These are phyloP conservation scores for Chirona hameri DNA, from an alignment of 2,888 invertebrate genomes.

Conservation along the genomic window DNA sequence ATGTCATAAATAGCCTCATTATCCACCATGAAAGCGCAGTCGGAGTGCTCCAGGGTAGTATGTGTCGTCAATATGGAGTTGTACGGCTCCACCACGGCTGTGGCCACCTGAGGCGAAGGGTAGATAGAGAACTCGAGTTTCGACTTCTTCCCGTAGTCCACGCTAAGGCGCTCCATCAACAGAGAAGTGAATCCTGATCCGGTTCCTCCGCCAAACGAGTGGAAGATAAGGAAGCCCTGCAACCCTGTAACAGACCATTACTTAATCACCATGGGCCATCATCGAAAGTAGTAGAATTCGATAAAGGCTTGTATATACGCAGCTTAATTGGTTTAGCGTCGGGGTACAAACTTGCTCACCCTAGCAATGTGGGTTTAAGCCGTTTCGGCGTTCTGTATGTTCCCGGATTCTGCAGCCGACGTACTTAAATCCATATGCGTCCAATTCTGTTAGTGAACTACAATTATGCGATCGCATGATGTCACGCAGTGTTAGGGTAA, in stretches of 20 bases:
- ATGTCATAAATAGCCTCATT: constrained; percentile 60
- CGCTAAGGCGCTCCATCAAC: constrained; percentile 53
- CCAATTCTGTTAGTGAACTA: no score
- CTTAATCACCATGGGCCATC: no score
- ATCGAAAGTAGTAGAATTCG: no score
- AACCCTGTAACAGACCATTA: neutral
- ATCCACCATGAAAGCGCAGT: constrained; percentile 68
- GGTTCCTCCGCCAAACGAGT: constrained; percentile 53
- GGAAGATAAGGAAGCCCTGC: constrained; percentile 51
- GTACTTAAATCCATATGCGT: no score
- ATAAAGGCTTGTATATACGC: no score
- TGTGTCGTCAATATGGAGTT: constrained; percentile 89
- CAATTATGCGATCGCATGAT: no score
- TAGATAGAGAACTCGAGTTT: constrained; percentile 46
- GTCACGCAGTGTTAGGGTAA: no score
- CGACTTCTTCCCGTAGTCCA: constrained; percentile 55
- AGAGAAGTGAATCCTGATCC: constrained; percentile 55
- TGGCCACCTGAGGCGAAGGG: constrained; percentile 46
- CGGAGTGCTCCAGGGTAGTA: constrained; percentile 65
- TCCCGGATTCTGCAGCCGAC: no score
- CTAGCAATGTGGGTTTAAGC: no score
- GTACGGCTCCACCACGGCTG: constrained; percentile 91
- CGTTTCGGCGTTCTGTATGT: no score
- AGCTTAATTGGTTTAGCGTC: no score
- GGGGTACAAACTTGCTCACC: no score